Evolutionary conservation across 1,140 invertebrate species (phyloP).

Genomic region (Archegozetes longisetosus): DNA sequence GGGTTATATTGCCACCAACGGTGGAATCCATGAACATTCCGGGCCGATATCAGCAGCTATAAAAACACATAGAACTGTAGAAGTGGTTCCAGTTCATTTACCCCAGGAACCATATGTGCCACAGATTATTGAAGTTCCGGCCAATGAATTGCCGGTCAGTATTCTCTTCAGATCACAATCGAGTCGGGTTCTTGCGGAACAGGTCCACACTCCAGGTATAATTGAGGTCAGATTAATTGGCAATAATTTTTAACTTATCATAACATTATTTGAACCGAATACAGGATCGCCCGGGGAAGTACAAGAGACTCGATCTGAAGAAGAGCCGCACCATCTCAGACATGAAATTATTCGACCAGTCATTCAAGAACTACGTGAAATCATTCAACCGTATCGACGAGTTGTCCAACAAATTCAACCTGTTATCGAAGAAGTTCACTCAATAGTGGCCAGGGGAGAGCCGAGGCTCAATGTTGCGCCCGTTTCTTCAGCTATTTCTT

Average conservation of each 20-base stretch:
- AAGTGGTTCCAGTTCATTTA: constrained; percentile 5
- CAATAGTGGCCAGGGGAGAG: background rate
- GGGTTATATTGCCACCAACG: too few species aligned
- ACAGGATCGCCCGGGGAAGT: background rate
- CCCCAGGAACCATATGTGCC: constrained; percentile 1
- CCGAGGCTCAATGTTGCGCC: too few species aligned
- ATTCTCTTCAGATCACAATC: constrained; percentile 8
- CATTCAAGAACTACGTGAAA: background rate
- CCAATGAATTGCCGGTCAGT: constrained; percentile 1
- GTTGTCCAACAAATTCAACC: constrained; percentile 13
- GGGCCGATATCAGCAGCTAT: constrained; percentile 4
- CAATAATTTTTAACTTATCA: too few species aligned
- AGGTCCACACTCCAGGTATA: constrained; percentile 9
- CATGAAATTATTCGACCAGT: background rate
- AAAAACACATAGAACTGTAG: constrained; percentile 2
- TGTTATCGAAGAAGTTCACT: constrained; percentile 9
- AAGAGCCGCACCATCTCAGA: background rate
- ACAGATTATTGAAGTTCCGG: constrained; percentile 5
- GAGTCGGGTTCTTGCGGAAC: constrained; percentile 5
- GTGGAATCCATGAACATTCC: background rate
- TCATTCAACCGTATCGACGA: constrained; percentile 14
- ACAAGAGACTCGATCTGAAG: background rate
- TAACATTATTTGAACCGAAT: too few species aligned
- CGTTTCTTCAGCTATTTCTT: too few species aligned
- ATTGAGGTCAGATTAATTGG: too few species aligned